Conservation (phyloP, 2,113 vertebrate genomes). For the Ursus arctos region DNA sequence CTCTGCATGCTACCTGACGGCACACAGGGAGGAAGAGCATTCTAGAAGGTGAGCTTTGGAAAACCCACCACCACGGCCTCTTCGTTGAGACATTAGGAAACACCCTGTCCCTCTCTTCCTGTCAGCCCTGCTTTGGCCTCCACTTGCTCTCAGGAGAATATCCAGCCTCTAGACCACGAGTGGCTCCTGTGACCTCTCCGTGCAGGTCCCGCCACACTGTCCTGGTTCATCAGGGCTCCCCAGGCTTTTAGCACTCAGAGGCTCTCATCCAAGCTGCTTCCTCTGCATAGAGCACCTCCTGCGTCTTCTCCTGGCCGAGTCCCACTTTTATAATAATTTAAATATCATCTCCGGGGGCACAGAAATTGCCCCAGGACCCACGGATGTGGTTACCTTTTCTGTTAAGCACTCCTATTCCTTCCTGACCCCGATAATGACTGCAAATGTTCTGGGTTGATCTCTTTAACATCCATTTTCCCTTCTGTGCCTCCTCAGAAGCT, state of each 20-base stretch:
- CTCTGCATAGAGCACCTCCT: not conserved
- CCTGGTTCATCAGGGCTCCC: no score
- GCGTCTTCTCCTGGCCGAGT: not conserved
- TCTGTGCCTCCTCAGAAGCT: not conserved
- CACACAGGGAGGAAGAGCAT: not conserved
- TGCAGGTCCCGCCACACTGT: accelerated
- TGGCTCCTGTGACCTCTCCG: not conserved
- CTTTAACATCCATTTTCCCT: not conserved
- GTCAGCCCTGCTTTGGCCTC: not conserved
- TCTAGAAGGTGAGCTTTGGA: not conserved
- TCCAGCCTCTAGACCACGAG: not conserved
- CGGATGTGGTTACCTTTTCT: not conserved
- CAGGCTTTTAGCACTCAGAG: not conserved
- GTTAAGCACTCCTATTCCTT: not conserved
- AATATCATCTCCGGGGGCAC: not conserved
- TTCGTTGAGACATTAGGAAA: not conserved
- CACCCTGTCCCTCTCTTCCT: no score
- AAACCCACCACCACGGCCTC: accelerated
- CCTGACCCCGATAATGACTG: not conserved
- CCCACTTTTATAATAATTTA: not conserved
- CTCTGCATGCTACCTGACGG: not conserved
- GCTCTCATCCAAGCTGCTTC: not conserved
- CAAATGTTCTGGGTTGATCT: not conserved
- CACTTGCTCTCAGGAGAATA: not conserved
- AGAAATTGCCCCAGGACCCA: not conserved